Base-by-base conservation (phyloP, 2,113 vertebrate genomes). In the Budorcas taxicolor region DNA sequence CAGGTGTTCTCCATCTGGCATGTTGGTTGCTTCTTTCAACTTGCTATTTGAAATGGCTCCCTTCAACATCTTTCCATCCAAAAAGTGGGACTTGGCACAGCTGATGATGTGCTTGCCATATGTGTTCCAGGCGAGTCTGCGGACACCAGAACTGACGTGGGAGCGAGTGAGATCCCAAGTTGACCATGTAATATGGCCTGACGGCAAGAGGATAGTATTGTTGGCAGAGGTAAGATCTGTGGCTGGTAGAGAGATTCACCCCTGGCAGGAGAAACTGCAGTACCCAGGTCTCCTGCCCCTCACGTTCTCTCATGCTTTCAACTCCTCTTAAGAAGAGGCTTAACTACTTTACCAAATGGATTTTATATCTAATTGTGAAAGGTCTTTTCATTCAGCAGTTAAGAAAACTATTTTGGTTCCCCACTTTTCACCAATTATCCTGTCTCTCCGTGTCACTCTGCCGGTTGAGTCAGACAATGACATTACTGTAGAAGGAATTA, bases 181-280 rank as follows among this genome's bases (percentile, higher is more conserved):
- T 97, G 99, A 99, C 98, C 99, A 99, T 7, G 99, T 99, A 95
- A 99, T 99, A 98, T 99, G 99, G 99, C 99, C 99, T 0, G 99
- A 99, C 0, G 99, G 99, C 92, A 99, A 99, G 98, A 99, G 99
- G 91, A 99, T 99, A 98, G 99, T 99, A 80, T 99, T 99, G 90
- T 98, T 99, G 98, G 99, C 99, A 6, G 99, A 99, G 99, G 99
- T 99, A 98, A 98, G 97, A 43, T 74, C 86, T 67, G 71, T 89
- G 43, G 45, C 90, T 62, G 92, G 21, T 40, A 21, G 57, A 93
- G 86, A 43, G 25, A 58, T 36, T n/a, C 62, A 83, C 36, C 36
- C 23, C n/a, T 33, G 4, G 43, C 40, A 64, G 67, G 83, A 88
- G 25, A 90, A 60, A 47, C 53, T 71, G 29, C 25, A 58, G 2